phyloP scores from a whole-genome alignment of 2,113 vertebrate species.

The Daphoenositta chrysoptera region DNA sequence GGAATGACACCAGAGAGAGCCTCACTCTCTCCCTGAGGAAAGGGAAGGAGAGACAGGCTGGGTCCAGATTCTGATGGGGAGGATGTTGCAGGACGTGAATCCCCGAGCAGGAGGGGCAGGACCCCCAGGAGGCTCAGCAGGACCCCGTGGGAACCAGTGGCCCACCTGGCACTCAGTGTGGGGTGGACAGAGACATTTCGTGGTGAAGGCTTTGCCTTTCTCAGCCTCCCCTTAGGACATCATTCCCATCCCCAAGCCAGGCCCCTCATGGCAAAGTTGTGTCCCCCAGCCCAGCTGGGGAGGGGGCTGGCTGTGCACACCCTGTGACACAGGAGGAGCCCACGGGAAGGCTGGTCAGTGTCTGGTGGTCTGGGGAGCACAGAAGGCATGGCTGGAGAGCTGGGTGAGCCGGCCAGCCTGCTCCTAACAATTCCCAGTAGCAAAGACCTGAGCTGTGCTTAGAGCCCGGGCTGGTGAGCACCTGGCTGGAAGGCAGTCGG shows the following conservation, averaged over 20 bases:
- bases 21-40: neutral
- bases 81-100: neutral
- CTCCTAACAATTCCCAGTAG: neutral
- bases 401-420: neutral
- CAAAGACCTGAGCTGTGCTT: neutral
- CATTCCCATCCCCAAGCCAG: neutral
- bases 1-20: neutral
- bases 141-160: neutral
- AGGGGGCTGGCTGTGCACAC: neutral
- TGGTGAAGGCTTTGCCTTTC: neutral
- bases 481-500: neutral
- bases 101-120: neutral
- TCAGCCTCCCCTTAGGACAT: neutral
- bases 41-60: neutral
- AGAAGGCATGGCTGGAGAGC: neutral
- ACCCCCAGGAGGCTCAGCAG: neutral
- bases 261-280: neutral
- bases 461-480: neutral
- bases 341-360: neutral
- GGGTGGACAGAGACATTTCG: neutral
- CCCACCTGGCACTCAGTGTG: neutral
- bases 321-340: neutral
- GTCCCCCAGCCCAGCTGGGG: rapidly evolving
- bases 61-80: neutral
- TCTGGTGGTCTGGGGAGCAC: neutral